Conservation (phyloP, 2,888 invertebrate species). For the Antitype chi region DNA sequence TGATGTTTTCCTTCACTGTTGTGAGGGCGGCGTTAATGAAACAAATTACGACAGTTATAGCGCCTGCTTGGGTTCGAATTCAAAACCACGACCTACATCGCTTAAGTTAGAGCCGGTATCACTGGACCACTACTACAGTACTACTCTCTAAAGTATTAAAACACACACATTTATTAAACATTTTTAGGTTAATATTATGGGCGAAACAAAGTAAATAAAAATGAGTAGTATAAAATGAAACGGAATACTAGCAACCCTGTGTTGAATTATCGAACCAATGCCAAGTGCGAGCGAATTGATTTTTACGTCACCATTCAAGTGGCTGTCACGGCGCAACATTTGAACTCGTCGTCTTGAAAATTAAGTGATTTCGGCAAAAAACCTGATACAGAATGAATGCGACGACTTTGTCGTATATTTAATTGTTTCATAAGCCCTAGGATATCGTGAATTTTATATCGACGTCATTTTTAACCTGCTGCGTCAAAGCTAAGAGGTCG, state of each 20-base stretch:
- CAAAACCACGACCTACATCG: not conserved
- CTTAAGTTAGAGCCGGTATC: not conserved
- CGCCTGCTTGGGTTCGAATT: not conserved
- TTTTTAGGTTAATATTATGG: not conserved
- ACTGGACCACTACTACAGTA: not conserved
- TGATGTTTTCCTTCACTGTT: no score
- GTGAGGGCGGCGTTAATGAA: not conserved
- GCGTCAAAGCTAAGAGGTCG: conserved; percentile 11
- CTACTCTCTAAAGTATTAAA: not conserved
- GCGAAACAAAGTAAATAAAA: not conserved
- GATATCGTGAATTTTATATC: conserved; percentile 17
- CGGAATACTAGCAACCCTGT: conserved; percentile 34
- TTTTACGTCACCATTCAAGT: conserved; percentile 80
- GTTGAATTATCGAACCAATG: conserved; percentile 66
- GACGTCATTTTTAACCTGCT: not conserved
- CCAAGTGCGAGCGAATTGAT: conserved; percentile 74
- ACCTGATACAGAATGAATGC: conserved; percentile 65
- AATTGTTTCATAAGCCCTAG: conserved; percentile 7
- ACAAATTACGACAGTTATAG: not conserved
- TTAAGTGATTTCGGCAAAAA: conserved; percentile 68
- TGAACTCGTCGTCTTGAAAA: conserved; percentile 78
- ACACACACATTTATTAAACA: not conserved
- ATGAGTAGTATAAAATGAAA: not conserved
- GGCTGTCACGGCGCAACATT: conserved; percentile 88
- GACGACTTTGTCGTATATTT: conserved; percentile 27